These are phyloP conservation scores for Belonocnema kinseyi DNA, from an alignment of 1,140 invertebrate species.

Conservation along the genomic window DNA sequence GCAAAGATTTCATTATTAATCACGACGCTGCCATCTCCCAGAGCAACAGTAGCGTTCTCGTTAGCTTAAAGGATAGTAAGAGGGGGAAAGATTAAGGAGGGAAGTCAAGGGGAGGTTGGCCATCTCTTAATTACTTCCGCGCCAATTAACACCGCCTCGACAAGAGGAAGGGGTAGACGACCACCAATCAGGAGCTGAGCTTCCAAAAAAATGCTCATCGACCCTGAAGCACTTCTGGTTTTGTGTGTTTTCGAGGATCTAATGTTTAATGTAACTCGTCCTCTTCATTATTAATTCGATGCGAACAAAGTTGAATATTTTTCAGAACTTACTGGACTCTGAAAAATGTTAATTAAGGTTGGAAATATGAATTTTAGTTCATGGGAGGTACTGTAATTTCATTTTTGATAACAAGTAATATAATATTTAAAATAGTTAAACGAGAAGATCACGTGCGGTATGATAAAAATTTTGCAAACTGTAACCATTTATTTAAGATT, in stretches of 20 bases:
- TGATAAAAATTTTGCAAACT: too few species aligned
- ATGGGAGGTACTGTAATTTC: too few species aligned
- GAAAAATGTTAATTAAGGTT: neutral
- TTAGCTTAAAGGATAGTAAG: slow-evolving; percentile 58
- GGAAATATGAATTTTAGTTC: too few species aligned
- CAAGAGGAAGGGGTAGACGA: slow-evolving; percentile 57
- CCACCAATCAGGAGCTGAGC: slow-evolving; percentile 59
- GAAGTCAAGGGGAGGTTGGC: slow-evolving; percentile 53
- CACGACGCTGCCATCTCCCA: slow-evolving; percentile 68
- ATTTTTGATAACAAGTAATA: too few species aligned
- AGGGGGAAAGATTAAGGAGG: slow-evolving; percentile 43
- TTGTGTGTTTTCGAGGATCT: slow-evolving; percentile 13
- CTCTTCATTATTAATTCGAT: slow-evolving; percentile 7
- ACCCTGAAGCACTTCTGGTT: slow-evolving; percentile 21
- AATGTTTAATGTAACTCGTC: neutral
- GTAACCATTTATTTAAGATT: too few species aligned
- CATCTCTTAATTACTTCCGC: slow-evolving; percentile 75
- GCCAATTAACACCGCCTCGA: slow-evolving; percentile 72
- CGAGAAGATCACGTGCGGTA: too few species aligned
- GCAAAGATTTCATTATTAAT: slow-evolving; percentile 71
- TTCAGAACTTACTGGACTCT: neutral
- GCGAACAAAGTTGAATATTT: neutral
- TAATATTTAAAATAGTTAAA: too few species aligned
- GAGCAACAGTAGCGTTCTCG: slow-evolving; percentile 64
- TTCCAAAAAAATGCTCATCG: slow-evolving; percentile 38